Percentiles rank a stretch among this genome's conserved stretches.
phyloP scores from a whole-genome alignment of 2,888 invertebrate species.

The Lepidocyrtoides sp. region DNA sequence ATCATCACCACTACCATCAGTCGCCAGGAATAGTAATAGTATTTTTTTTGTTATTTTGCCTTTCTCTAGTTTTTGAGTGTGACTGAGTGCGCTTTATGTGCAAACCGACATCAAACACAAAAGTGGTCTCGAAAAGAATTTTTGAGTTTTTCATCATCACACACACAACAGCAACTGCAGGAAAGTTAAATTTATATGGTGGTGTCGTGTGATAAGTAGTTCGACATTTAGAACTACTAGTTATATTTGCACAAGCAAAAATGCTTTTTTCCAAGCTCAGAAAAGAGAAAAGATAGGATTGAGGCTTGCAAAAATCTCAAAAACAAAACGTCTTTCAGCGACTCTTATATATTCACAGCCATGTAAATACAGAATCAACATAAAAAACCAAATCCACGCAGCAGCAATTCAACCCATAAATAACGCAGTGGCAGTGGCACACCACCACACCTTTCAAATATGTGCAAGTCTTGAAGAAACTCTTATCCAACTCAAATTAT shows the following conservation, averaged over 20 bases:
- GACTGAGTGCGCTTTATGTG: not conserved
- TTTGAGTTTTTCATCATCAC: not conserved
- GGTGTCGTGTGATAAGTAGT: constrained; percentile 21
- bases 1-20: constrained; percentile 1
- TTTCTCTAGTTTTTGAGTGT: not conserved
- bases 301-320: not conserved
- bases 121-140: not conserved
- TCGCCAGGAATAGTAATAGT: not conserved
- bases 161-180: too few relatives aligned
- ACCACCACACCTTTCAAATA: constrained; percentile 10
- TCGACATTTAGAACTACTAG: not conserved
- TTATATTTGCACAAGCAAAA: too few relatives aligned
- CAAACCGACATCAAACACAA: not conserved
- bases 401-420: not conserved
- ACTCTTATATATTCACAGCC: not conserved
- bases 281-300: not conserved
- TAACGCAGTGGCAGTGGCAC: not conserved
- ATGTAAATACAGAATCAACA: not conserved
- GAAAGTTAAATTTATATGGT: not conserved
- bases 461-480: not conserved
- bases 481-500: not conserved
- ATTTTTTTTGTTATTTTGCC: not conserved
- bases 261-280: not conserved
- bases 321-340: constrained; percentile 32
- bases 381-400: not conserved